Evolutionary conservation across 2,113 vertebrate genomes (phyloP).

Genomic region (Lepisosteus osseus): DNA sequence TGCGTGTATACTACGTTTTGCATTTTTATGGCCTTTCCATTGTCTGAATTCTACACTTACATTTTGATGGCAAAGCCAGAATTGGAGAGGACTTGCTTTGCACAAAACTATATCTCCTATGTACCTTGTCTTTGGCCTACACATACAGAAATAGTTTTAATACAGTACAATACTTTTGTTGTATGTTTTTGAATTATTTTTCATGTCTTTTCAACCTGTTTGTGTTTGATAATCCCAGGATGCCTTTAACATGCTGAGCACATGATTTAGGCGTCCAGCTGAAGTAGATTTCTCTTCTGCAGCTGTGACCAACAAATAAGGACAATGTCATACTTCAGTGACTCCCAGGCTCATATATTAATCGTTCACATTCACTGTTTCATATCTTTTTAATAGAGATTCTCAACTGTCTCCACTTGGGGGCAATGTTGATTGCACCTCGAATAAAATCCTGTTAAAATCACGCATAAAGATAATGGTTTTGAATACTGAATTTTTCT

Average conservation of each 20-base stretch:
- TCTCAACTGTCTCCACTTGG: conserved; percentile 9
- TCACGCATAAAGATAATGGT: neutral
- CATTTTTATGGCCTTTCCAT: too few relatives aligned
- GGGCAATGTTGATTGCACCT: conserved; percentile 16
- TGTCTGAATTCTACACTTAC: too few relatives aligned
- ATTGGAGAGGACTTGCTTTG: too few relatives aligned
- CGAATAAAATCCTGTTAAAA: neutral
- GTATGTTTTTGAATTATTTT: too few relatives aligned
- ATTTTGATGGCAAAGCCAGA: too few relatives aligned
- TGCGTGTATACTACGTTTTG: too few relatives aligned
- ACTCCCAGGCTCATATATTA: conserved; percentile 15
- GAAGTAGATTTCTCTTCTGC: conserved; percentile 1
- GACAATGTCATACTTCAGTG: neutral
- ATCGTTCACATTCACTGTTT: conserved; percentile 25
- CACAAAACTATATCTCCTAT: too few relatives aligned
- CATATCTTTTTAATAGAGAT: conserved; percentile 19
- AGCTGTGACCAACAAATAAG: conserved; percentile 34
- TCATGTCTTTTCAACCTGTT: neutral
- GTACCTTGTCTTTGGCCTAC: too few relatives aligned
- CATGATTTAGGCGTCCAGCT: neutral
- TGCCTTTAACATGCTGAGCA: conserved; percentile 10
- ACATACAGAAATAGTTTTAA: too few relatives aligned
- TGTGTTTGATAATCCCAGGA: neutral
- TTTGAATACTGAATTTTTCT: neutral
- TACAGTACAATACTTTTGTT: too few relatives aligned